Base-by-base conservation (phyloP, 2,888 invertebrate genomes). In the Cybosia mesomella region DNA sequence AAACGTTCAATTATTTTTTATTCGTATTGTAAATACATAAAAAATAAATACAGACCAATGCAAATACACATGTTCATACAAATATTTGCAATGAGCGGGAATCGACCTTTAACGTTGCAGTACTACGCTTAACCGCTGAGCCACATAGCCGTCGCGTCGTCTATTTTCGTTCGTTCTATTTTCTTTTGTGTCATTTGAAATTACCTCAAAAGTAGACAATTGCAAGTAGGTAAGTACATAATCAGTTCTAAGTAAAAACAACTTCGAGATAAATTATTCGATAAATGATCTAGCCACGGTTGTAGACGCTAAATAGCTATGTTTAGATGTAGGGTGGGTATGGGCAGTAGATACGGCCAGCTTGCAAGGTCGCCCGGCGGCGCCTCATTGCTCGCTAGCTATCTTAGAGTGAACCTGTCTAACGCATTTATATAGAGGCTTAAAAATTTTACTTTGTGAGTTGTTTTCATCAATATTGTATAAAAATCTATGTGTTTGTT, bases 311-410 rank as follows among this genome's bases (percentile, higher is more conserved):
- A 59, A 74, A 67, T 58, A 68, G 82, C 85, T 90, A 88, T 85
- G 86, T 87, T 86, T 87, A 88, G 85, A 81, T 84, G 80, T 84
- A 77, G 80, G 83, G 85, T 86, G 83, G 85, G 84, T 70, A 74
- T 85, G 83, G 85, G 83, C 74, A 75, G 72, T 70, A 73, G 79
- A 75, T 86, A 87, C 86, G 80, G 85, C 77, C 72, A 79, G 83
- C 88, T 85, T 83, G 88, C 94, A 94, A 94, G 94, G 94, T 91
- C 93, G 90, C 80, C 89, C 85, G 92, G 92, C 93, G 93, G 92
- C 93, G 93, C 93, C 92, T 92, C 92, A 89, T 85, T 93, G 91
- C 90, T 89, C 91, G 90, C 85, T 81, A 67, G 80, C 80, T 70
- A 83, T 74, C 74, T 82, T 86, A 82, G 64, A 79, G 72, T 90